These are phyloP conservation scores for Aplidium turbinatum DNA, from an alignment of 23 tunicate species.

Conservation along the genomic window DNA sequence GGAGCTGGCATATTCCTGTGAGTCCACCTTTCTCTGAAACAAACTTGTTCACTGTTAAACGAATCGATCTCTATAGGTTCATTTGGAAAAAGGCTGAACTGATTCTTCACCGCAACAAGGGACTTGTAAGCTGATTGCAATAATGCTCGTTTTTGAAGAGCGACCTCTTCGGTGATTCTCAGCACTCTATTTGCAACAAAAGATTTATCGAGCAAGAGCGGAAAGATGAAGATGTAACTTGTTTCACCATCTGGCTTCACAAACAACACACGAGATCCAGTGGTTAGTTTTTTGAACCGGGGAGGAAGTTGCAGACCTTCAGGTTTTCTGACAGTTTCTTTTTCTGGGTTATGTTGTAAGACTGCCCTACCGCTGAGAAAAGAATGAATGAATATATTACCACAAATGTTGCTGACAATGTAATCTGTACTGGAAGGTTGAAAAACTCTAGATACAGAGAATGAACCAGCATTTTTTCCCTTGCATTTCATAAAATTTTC, in stretches of 20 bases:
- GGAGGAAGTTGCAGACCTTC: constrained; percentile 23
- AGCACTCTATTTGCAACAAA: constrained; percentile 11
- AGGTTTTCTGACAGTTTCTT: neutral
- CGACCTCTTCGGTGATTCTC: constrained; percentile 13
- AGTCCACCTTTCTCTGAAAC: constrained; percentile 13
- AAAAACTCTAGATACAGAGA: constrained; percentile 51
- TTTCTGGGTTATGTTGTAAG: constrained; percentile 6
- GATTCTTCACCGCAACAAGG: neutral
- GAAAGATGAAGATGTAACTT: constrained; percentile 16
- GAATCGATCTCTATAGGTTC: constrained; percentile 22
- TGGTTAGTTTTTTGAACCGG: constrained; percentile 11
- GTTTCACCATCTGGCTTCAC: constrained; percentile 48
- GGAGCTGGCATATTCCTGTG: constrained; percentile 52
- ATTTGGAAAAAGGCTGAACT: neutral
- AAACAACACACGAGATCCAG: constrained; percentile 20
- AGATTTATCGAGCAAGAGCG: constrained; percentile 8
- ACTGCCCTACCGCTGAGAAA: constrained; percentile 56
- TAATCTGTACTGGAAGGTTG: constrained; percentile 46
- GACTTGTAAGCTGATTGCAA: constrained; percentile 13
- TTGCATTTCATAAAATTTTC: constrained; percentile 33
- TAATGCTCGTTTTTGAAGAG: neutral
- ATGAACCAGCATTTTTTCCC: constrained; percentile 15
- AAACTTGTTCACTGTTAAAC: constrained; percentile 41
- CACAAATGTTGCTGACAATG: constrained; percentile 52
- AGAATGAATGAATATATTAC: constrained; percentile 45